Percentiles rank a stretch among this genome's conserved stretches.
Conservation (phyloP, 2,888 invertebrate species). For the Ctena decussata region DNA sequence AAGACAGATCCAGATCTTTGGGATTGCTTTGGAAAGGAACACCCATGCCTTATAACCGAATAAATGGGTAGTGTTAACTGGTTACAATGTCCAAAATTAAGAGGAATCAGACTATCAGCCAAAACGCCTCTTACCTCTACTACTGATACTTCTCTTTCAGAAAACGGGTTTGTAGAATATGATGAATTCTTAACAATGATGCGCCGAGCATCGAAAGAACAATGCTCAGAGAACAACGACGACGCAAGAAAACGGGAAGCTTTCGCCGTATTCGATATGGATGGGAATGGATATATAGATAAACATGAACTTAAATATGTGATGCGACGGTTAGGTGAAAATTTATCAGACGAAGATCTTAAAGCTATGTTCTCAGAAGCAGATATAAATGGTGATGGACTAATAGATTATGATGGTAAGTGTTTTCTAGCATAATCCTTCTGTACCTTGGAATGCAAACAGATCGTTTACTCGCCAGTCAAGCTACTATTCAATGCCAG, state of each 20-base stretch:
- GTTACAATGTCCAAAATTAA: too few species aligned
- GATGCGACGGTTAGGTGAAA: slow-evolving; percentile 85
- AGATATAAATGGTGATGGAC: slow-evolving; percentile 85
- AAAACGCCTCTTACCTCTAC: too few species aligned
- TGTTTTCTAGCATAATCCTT: too few species aligned
- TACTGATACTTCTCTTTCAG: slow-evolving; percentile 69
- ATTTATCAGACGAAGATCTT: slow-evolving; percentile 83
- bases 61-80: too few species aligned
- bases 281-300: slow-evolving; percentile 85
- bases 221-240: slow-evolving; percentile 38
- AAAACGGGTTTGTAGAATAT: slow-evolving; percentile 84
- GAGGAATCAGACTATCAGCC: too few species aligned
- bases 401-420: slow-evolving; percentile 83
- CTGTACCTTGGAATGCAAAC: too few species aligned
- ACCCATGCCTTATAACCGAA: too few species aligned
- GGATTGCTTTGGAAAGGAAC: too few species aligned
- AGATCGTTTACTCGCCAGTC: too few species aligned
- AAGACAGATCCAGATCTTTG: too few species aligned
- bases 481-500: too few species aligned
- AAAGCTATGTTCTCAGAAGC: slow-evolving; percentile 85
- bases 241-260: slow-evolving; percentile 78
- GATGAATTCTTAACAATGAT: slow-evolving; percentile 84
- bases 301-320: slow-evolving; percentile 84
- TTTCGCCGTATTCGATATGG: slow-evolving; percentile 82
- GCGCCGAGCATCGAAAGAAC: slow-evolving; percentile 75